These are phyloP conservation scores for Phodopus roborovskii DNA, from an alignment of 2,113 vertebrate species.

Conservation along the genomic window DNA sequence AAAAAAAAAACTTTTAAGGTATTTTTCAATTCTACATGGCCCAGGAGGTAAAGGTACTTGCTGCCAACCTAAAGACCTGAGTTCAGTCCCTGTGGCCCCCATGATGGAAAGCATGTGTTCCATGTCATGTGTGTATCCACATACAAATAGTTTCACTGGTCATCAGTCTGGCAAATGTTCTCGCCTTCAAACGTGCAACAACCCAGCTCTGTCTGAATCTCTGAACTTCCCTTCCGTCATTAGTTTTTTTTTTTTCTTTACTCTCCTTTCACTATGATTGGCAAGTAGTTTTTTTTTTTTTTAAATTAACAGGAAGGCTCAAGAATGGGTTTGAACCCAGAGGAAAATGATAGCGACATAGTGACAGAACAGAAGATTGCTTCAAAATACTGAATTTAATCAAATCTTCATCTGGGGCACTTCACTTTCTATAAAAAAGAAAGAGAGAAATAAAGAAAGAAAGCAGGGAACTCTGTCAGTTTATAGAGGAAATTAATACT, in stretches of 20 bases:
- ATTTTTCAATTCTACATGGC: slow-evolving; percentile 2
- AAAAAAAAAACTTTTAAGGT: background rate
- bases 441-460: too few relatives aligned
- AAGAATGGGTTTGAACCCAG: background rate
- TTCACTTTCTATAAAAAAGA: background rate
- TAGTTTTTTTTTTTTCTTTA: background rate
- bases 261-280: background rate
- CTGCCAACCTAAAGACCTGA: background rate
- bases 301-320: background rate
- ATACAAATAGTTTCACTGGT: background rate
- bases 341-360: background rate
- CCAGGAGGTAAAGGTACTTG: background rate
- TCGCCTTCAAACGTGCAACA: background rate
- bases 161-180: background rate
- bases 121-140: background rate
- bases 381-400: slow-evolving; percentile 14
- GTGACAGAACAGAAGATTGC: background rate
- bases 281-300: background rate
- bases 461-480: background rate
- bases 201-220: background rate
- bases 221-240: background rate
- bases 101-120: background rate
- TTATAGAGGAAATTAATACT: background rate
- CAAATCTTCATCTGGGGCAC: background rate
- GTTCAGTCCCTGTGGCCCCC: background rate